These are phyloP conservation scores for Liopterus haemorrhoidalis DNA, from an alignment of 2,888 invertebrate species.

Conservation along the genomic window DNA sequence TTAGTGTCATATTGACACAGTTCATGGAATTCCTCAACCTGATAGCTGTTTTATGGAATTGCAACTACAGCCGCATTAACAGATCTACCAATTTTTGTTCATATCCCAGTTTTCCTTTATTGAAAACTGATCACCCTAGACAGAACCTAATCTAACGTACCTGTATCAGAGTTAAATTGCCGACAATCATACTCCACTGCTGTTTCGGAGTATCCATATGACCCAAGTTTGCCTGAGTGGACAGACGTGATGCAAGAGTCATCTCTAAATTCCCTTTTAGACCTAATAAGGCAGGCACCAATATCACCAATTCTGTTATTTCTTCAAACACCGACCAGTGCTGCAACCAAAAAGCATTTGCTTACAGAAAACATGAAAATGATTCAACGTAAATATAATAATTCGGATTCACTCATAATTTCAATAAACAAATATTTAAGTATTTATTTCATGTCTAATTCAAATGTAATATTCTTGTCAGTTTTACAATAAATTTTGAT, in stretches of 20 bases:
- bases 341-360: slow-evolving; percentile 42
- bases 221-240: slow-evolving; percentile 72
- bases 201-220: slow-evolving; percentile 65
- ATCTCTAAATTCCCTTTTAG: slow-evolving; percentile 79
- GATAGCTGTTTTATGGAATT: too few relatives aligned
- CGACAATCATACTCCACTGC: slow-evolving; percentile 60
- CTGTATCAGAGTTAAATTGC: slow-evolving; percentile 70
- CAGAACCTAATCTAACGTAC: slow-evolving; percentile 45
- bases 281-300: slow-evolving; percentile 71
- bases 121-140: too few relatives aligned
- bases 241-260: slow-evolving; percentile 73
- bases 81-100: too few relatives aligned
- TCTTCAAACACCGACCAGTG: slow-evolving; percentile 67
- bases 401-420: slow-evolving; percentile 9
- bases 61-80: too few relatives aligned
- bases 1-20: too few relatives aligned
- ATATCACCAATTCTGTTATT: slow-evolving; percentile 64
- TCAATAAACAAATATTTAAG: slow-evolving; percentile 4
- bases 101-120: too few relatives aligned
- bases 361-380: neutral
- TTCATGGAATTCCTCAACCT: too few relatives aligned
- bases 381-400: neutral
- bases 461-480: slow-evolving; percentile 5
- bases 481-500: slow-evolving; percentile 1
- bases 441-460: slow-evolving; percentile 7